Conservation (phyloP, 2,888 invertebrate species). For the Horisme vitalbata region DNA sequence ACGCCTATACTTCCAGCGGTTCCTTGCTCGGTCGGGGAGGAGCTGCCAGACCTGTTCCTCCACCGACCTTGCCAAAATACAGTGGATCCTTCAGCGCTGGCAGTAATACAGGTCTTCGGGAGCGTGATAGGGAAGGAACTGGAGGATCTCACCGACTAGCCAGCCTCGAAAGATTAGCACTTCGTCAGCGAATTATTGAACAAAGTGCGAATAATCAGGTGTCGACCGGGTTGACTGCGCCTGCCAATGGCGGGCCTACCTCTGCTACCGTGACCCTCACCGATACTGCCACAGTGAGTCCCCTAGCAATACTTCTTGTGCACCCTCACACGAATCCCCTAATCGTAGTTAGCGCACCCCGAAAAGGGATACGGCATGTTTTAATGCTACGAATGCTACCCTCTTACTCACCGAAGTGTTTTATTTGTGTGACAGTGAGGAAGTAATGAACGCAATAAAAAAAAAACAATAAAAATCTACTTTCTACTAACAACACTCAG, state of each 20-base stretch:
- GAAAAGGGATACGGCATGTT: constrained; percentile 65
- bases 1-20: constrained; percentile 85
- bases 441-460: no score
- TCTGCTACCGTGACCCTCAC: constrained; percentile 79
- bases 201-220: constrained; percentile 82
- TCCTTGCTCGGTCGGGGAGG: constrained; percentile 84
- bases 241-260: constrained; percentile 68
- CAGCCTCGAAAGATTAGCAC: constrained; percentile 91
- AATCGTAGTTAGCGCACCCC: constrained; percentile 70
- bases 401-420: constrained; percentile 17
- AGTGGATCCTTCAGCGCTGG: constrained; percentile 90
- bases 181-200: constrained; percentile 91
- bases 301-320: constrained; percentile 65
- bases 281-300: constrained; percentile 82
- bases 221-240: constrained; percentile 45
- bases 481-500: neutral
- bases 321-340: constrained; percentile 75
- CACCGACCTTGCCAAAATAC: constrained; percentile 90
- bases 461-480: no score
- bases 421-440: constrained; percentile 13
- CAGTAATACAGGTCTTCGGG: constrained; percentile 84
- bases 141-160: constrained; percentile 91
- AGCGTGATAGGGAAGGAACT: constrained; percentile 85
- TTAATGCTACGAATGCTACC: constrained; percentile 50
- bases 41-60: constrained; percentile 88